Base-by-base conservation (phyloP, 2,888 invertebrate genomes). In the Epinotia bilunana region DNA sequence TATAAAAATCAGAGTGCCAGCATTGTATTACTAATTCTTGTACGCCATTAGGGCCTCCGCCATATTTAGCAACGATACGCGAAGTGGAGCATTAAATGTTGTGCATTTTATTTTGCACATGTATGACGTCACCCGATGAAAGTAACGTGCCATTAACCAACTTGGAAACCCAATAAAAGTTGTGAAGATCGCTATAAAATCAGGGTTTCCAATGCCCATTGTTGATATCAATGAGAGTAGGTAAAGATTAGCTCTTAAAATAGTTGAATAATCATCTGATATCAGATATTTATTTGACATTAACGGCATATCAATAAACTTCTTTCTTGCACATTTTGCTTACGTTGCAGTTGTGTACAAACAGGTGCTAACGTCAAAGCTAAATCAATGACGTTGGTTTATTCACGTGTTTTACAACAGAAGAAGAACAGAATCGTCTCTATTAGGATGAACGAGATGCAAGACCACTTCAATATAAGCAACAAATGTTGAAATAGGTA, bases 21-120 rank as follows among this genome's bases (percentile, higher is more conserved):
- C 63, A 70, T 23, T 33, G 61, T 53, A 71, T 71, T 57, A 75
- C 20, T 62, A 75, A 71, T 69, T 71, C 65, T 61, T 64, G 49
- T 58, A 28, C 39, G 71, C 75, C 72, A 75, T 75, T 75, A 67
- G 71, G 75, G 75, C 75, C 75, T 60, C 75, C 57, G 57, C 55
- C 75, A 70, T 72, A 67, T 75, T 72, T 72, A 72, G 71, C 67
- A 67, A 55, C 61, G n/a, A 55, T 33, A 55, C 61, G 65, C 61
- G 33, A 74, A 60, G 74, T 67, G 61, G 60, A 60, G 53, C 55
- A 60, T 65, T 18, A 74, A 74, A 65, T 71, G 72, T 65, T 9
- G 46, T 75, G 75, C 65, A 65, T 55, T 67, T 65, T 46, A 64
- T 69, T 70, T 46, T 43, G 46, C 57, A 63, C 20, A 33, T 63